Base-by-base conservation (phyloP, 1,140 invertebrate genomes). In the Drosophila burlai region DNA sequence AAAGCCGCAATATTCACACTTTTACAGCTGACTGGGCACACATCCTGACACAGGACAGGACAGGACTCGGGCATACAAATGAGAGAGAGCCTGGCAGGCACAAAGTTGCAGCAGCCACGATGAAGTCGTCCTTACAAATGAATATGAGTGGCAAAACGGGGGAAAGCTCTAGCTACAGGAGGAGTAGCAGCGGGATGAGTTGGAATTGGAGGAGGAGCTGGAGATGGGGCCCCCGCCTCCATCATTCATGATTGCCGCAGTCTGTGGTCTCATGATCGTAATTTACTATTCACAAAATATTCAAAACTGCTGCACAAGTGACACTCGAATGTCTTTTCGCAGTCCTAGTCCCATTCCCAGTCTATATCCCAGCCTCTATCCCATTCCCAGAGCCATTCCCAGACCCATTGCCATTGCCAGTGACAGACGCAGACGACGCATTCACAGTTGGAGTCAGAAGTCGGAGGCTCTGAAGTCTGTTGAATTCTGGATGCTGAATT, bases 251-350 rank as follows among this genome's bases (percentile, higher is more conserved):
- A 60, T 54, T 61, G 71, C 58, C 73, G 24, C 67, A 42, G 54
- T 61, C 69, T 73, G 68, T 63, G 62, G 57, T 54, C 79, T 77
- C 77, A 75, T 87, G 84, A 87, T 89, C 73, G 69, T 84, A 84
- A 87, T 87, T 84, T 87, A 90, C 85, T 75, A 81, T 87, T 89
- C 84, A 87, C 62, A 87, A 89, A 89, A 87, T 89, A 87, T 87
- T 87, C 84, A 87, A 89, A 87, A 84, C 84, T 84, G 65, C 84
- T 81, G 84, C 81, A 89, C 84, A 87, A 87, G 84, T 87, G 84
- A 87, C 84, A 87, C 84, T 87, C 84, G 50, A 87, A 87, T 87
- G 85, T 83, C 84, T 75, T 87, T 87, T 87, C 64, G 81, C 83
- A 87, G 84, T 83, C 62, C 43, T 76, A 87, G 80, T 76, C 46